Percentiles rank a stretch among this genome's conserved stretches.
phyloP scores from a whole-genome alignment of 2,113 vertebrate species.

The Pan paniscus region DNA sequence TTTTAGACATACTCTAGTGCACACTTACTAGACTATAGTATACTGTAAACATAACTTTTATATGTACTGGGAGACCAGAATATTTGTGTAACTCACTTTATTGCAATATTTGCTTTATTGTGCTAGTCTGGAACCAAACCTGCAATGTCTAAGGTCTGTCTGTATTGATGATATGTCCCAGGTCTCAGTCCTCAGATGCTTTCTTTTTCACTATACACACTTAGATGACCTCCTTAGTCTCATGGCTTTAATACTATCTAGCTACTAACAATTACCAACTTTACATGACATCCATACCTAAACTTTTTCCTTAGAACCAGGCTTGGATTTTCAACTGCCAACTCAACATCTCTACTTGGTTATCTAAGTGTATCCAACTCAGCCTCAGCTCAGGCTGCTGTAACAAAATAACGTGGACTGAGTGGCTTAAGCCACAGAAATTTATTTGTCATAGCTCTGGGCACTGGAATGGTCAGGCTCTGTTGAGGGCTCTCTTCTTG shows the following conservation, averaged over 20 bases:
- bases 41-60: not conserved
- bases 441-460: not conserved
- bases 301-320: not conserved
- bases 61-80: not conserved
- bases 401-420: not conserved
- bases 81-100: not conserved
- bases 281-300: not conserved
- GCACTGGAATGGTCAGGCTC: not conserved
- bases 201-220: not conserved
- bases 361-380: not conserved
- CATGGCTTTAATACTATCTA: not conserved
- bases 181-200: not conserved
- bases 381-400: not conserved
- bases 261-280: not conserved
- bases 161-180: fast-evolving
- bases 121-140: not conserved
- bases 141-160: not conserved
- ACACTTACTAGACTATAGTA: not conserved
- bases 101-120: not conserved
- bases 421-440: not conserved
- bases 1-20: not conserved
- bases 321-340: not conserved
- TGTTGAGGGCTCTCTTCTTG: not conserved
- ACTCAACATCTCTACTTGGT: not conserved
- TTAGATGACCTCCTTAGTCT: not conserved